These are phyloP conservation scores for Lepus timidus DNA, from an alignment of 2,113 vertebrate genomes.

Conservation along the genomic window DNA sequence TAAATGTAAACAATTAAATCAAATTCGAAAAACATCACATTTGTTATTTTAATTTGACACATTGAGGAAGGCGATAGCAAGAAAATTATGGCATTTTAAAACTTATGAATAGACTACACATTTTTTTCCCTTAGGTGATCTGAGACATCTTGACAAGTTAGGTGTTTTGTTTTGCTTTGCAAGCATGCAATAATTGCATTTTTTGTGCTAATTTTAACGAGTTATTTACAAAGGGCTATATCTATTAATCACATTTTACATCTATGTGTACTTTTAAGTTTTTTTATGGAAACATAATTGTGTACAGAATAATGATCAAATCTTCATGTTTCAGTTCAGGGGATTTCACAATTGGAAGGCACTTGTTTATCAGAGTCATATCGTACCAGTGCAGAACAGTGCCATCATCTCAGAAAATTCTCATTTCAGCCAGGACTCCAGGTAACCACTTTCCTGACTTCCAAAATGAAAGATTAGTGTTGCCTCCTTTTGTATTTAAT, in stretches of 20 bases:
- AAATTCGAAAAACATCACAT: background rate
- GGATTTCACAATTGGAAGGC: background rate
- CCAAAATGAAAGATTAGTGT: background rate
- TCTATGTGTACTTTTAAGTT: background rate
- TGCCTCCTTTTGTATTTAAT: background rate
- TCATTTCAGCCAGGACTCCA: background rate
- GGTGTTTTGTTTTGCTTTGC: background rate
- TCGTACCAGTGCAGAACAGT: background rate
- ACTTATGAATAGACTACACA: background rate
- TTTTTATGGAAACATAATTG: background rate
- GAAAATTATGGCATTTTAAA: background rate
- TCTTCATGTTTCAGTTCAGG: background rate
- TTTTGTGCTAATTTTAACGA: background rate
- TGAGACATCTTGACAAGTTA: background rate
- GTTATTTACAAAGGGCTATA: background rate
- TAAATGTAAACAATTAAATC: too few relatives aligned
- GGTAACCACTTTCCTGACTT: background rate
- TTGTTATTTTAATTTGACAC: background rate
- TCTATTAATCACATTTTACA: background rate
- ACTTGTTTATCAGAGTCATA: background rate
- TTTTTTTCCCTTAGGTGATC: background rate
- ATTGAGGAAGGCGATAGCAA: background rate
- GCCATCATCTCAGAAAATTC: background rate
- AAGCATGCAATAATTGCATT: background rate
- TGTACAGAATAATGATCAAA: background rate